Evolutionary conservation across 2,888 invertebrate species (phyloP), one percentile per base, ranked within the genome.

Genomic region (Scrobipalpa atriplicella): DNA sequence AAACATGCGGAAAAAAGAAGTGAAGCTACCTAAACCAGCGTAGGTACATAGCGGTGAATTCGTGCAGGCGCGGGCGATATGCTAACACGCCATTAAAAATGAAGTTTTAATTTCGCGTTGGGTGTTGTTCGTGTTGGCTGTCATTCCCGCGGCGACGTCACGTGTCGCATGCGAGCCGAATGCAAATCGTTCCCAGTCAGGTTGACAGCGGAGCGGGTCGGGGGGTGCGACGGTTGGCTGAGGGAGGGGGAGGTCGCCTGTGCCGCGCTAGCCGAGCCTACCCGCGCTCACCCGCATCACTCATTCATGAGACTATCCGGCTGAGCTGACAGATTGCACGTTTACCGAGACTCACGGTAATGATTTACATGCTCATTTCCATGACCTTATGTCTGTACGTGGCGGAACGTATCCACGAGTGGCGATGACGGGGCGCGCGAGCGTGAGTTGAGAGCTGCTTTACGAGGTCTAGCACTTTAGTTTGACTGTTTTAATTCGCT

Each of bases 41-140:
- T 2, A 56, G 76, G 76, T 74, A 73, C 72, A 69, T 72, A 68
- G 70, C 71, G 21, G 76, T 43, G 73, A 76, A 77, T 74, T 76
- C 71, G 74, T 74, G 69, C 72, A 66, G 66, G 67, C 71, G 69
- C 68, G 73, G 70, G 74, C 76, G 78, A 78, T 84, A 84, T 84
- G 81, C 81, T 81, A 84, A 83, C 85, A 85, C 80, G 79, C 87
- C 85, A 88, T 88, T 89, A 89, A 89, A 89, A 85, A 89, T 90
- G 85, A 83, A 89, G 82, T 82, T 88, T 86, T 85, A 86, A 88
- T 87, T 88, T 85, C 81, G 78, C 80, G 78, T 73, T 63, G 78
- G 72, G 69, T 58, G 67, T 68, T 64, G 72, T 72, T 71, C 74
- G 78, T 77, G 79, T 72, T 78, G 77, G 75, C 79, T 78, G 72